Conservation (phyloP, 2,888 invertebrate species). For the Perdita meconis region DNA sequence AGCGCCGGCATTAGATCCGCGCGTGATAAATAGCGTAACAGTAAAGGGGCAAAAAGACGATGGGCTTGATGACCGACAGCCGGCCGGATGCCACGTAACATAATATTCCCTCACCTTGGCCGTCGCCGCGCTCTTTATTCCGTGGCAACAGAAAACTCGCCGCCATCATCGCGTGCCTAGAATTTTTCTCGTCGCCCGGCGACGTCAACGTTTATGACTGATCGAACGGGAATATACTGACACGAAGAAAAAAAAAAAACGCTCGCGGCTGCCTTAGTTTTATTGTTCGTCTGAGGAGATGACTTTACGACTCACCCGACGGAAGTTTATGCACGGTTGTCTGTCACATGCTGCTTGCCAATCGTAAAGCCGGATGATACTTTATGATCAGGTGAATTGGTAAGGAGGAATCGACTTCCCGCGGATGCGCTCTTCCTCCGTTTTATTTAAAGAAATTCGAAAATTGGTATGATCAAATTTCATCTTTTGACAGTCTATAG, state of each 20-base stretch:
- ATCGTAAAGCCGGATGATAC: too few species aligned
- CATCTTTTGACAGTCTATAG: conserved; percentile 1
- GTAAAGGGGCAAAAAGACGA: conserved; percentile 61
- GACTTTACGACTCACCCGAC: conserved; percentile 4
- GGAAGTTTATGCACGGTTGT: too few species aligned
- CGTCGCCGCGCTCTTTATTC: conserved; percentile 33
- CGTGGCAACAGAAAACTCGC: conserved; percentile 42
- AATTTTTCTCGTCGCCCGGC: conserved; percentile 34
- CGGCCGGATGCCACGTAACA: conserved; percentile 67
- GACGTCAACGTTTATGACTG: conserved; percentile 38
- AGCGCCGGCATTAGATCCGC: conserved; percentile 65
- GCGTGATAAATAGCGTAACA: conserved; percentile 70
- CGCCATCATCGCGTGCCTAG: conserved; percentile 32
- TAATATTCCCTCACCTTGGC: conserved; percentile 52
- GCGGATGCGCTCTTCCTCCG: too few species aligned
- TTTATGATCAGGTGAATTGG: too few species aligned
- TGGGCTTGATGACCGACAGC: conserved; percentile 70
- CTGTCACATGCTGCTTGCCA: too few species aligned
- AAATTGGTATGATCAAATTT: too few species aligned
- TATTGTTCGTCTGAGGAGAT: conserved; percentile 23
- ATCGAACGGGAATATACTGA: conserved; percentile 37
- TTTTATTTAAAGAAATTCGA: too few species aligned
- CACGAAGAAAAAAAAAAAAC: not conserved
- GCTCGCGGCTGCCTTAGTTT: conserved; percentile 22
- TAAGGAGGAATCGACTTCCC: too few species aligned